phyloP scores from a whole-genome alignment of 2,797 vertebrate genomes.

The Telmatherina bonti region DNA sequence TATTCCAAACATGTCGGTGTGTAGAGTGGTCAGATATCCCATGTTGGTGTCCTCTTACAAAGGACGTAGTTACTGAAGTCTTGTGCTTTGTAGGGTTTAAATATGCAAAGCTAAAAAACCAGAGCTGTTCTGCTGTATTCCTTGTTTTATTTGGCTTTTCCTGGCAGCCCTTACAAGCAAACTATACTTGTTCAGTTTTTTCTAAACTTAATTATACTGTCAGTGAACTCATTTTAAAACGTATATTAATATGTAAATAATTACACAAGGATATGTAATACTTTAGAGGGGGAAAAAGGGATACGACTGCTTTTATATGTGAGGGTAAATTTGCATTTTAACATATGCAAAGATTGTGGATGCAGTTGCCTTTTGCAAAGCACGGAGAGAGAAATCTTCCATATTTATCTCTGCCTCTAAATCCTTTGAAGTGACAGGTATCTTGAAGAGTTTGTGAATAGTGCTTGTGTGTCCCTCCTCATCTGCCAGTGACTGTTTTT shows the following conservation, averaged over 20 bases:
- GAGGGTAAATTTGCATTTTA: conserved; percentile 7
- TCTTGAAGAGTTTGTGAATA: conserved; percentile 14
- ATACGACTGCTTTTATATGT: neutral
- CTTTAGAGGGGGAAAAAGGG: neutral
- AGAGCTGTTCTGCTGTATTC: too few relatives aligned
- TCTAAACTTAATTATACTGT: neutral
- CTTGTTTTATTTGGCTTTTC: too few relatives aligned
- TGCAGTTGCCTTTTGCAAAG: conserved; percentile 11
- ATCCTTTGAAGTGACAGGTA: conserved; percentile 50
- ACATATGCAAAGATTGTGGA: conserved; percentile 13
- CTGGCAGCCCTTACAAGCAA: neutral
- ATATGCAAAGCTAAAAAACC: neutral
- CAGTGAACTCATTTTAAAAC: neutral
- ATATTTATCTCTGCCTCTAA: conserved; percentile 38
- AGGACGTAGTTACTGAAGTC: neutral
- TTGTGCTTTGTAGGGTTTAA: neutral
- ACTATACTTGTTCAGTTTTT: neutral
- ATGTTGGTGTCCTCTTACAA: neutral
- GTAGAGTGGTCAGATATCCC: neutral
- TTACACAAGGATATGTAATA: neutral
- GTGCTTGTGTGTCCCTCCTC: conserved; percentile 25
- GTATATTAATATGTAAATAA: neutral
- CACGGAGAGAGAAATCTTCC: conserved; percentile 36
- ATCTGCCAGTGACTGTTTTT: conserved; percentile 37
- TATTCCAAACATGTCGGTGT: neutral